Evolutionary conservation across 2,888 invertebrate species (phyloP).

Genomic region (Epinotia ramella): DNA sequence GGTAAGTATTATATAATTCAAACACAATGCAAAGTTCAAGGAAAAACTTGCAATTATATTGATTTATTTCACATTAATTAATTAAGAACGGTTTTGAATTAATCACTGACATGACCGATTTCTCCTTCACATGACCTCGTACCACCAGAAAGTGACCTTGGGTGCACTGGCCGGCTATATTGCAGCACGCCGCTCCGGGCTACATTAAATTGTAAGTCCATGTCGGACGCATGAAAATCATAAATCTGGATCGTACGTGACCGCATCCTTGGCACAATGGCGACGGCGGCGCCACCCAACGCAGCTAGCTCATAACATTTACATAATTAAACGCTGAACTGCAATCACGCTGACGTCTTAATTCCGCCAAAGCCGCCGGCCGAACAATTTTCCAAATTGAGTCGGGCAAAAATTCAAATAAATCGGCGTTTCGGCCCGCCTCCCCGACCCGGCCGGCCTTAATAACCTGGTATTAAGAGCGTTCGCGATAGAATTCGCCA

Average conservation of each 20-base stretch:
- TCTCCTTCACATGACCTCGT: conserved; percentile 40
- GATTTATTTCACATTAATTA: conserved; percentile 37
- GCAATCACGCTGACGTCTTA: conserved; percentile 85
- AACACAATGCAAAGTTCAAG: conserved; percentile 46
- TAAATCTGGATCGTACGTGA: conserved; percentile 77
- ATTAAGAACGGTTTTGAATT: conserved; percentile 37
- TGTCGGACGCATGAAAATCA: conserved; percentile 60
- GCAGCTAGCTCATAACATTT: conserved; percentile 80
- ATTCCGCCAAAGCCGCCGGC: conserved; percentile 83
- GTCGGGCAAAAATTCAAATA: conserved; percentile 85
- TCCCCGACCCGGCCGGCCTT: conserved; percentile 70
- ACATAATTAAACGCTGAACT: conserved; percentile 83
- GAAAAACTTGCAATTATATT: conserved; percentile 41
- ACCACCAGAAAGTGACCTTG: conserved; percentile 43
- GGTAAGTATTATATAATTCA: background rate
- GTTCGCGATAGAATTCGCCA: conserved; percentile 85
- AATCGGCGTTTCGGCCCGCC: conserved; percentile 78
- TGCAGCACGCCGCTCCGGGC: conserved; percentile 38
- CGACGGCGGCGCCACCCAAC: conserved; percentile 76
- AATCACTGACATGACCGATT: conserved; percentile 30
- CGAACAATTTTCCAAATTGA: conserved; percentile 84
- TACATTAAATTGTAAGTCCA: conserved; percentile 44
- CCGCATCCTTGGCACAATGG: conserved; percentile 71
- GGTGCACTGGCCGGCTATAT: conserved; percentile 28
- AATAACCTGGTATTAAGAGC: conserved; percentile 82